Evolutionary conservation across 1,140 invertebrate genomes (phyloP).

Genomic region (Drosophila bifasciata): DNA sequence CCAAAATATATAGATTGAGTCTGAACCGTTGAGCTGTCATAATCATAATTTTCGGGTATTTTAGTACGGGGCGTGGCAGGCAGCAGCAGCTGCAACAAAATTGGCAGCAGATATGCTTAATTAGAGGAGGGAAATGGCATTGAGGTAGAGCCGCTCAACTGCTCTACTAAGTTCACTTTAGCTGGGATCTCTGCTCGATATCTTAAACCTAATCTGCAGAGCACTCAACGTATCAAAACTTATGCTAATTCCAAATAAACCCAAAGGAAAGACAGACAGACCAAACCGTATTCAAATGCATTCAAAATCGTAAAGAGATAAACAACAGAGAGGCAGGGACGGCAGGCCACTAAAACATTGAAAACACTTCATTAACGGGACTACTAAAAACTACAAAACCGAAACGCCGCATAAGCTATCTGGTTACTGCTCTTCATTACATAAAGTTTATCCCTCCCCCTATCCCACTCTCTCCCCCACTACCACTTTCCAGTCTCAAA

Average conservation of each 20-base stretch:
- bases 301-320: slow-evolving; percentile 22
- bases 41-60: slow-evolving; percentile 74
- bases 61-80: slow-evolving; percentile 62
- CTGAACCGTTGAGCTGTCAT: slow-evolving; percentile 57
- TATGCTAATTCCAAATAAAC: slow-evolving; percentile 38
- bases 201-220: neutral
- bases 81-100: slow-evolving; percentile 58
- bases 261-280: neutral
- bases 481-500: slow-evolving; percentile 3
- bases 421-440: slow-evolving; percentile 55
- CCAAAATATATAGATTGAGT: slow-evolving; percentile 44
- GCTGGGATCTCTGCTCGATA: slow-evolving; percentile 8
- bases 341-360: slow-evolving; percentile 45
- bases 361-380: slow-evolving; percentile 70
- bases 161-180: slow-evolving; percentile 9
- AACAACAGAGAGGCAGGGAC: slow-evolving; percentile 28
- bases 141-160: neutral
- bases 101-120: slow-evolving; percentile 37
- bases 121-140: slow-evolving; percentile 14
- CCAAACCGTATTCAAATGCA: slow-evolving; percentile 15
- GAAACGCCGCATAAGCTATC: slow-evolving; percentile 39
- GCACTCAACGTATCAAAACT: slow-evolving; percentile 7
- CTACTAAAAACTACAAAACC: slow-evolving; percentile 52
- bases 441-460: slow-evolving; percentile 38
- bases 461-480: slow-evolving; percentile 4